Conservation (phyloP, 2,888 invertebrate species). For the Pterostichus madidus region DNA sequence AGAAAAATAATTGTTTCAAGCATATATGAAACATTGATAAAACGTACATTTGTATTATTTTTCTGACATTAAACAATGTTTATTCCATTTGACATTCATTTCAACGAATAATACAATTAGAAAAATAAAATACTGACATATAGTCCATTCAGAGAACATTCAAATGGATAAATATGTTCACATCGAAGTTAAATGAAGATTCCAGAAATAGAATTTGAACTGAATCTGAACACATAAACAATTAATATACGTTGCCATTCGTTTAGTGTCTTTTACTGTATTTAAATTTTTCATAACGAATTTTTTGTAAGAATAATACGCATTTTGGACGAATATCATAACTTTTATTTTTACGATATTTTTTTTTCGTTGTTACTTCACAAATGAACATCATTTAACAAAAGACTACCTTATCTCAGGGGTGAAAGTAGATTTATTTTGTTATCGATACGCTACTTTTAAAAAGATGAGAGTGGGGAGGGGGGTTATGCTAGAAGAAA, state of each 20-base stretch:
- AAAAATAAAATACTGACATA: slow-evolving; percentile 20
- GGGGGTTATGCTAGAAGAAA: too few relatives aligned
- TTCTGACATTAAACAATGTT: slow-evolving; percentile 34
- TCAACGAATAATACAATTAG: slow-evolving; percentile 23
- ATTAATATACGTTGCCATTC: neutral
- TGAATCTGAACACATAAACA: slow-evolving; percentile 7
- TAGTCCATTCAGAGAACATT: slow-evolving; percentile 9
- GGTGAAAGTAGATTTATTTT: too few relatives aligned
- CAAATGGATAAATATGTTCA: neutral
- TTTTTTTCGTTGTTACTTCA: slow-evolving; percentile 34
- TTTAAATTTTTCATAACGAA: slow-evolving; percentile 9
- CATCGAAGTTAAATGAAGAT: neutral
- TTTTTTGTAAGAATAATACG: neutral
- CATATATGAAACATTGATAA: slow-evolving; percentile 50
- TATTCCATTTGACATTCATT: slow-evolving; percentile 41
- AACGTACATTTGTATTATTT: slow-evolving; percentile 38
- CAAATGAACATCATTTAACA: slow-evolving; percentile 29
- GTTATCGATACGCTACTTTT: too few relatives aligned
- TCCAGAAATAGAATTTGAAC: neutral
- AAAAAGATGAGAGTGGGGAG: too few relatives aligned
- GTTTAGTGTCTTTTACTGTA: neutral
- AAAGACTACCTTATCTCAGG: slow-evolving; percentile 50
- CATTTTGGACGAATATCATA: slow-evolving; percentile 23
- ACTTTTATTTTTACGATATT: neutral
- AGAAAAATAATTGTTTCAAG: slow-evolving; percentile 54